Conservation (phyloP, 2,888 invertebrate genomes). For the Drosophila rellima region DNA sequence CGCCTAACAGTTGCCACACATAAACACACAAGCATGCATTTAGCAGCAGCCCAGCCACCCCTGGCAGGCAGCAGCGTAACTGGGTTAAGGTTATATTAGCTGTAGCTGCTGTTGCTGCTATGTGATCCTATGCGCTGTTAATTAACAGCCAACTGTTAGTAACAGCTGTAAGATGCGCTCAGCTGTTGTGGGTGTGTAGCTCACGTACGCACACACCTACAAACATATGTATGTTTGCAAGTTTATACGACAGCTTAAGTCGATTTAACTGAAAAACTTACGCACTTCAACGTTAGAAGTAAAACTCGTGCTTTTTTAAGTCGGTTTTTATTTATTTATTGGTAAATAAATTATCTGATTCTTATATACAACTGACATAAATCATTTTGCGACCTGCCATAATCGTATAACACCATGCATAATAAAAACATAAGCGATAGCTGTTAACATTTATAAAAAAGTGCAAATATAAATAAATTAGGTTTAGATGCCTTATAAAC, state of each 20-base stretch:
- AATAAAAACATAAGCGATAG: not conserved
- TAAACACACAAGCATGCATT: conserved; percentile 10
- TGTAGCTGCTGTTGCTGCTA: not conserved
- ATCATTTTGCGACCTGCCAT: no score
- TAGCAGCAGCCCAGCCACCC: conserved; percentile 22
- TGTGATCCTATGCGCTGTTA: conserved; percentile 48
- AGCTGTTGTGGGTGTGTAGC: conserved; percentile 24
- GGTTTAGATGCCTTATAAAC: not conserved
- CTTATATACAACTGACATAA: no score
- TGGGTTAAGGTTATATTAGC: conserved; percentile 40
- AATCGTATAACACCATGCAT: not conserved
- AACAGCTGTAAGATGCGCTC: conserved; percentile 39
- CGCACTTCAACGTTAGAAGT: no score
- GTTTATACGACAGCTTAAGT: not conserved
- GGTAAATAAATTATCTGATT: no score
- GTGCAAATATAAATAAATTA: not conserved
- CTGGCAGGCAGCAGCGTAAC: conserved; percentile 17
- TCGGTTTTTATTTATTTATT: no score
- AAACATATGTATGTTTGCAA: not conserved
- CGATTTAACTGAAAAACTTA: no score
- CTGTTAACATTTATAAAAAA: not conserved
- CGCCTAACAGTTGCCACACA: conserved; percentile 25
- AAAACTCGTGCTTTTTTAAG: no score
- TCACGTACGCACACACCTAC: not conserved
- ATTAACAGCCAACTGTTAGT: conserved; percentile 29